Evolutionary conservation across 2,113 vertebrate genomes (phyloP), one percentile per base, ranked within the genome.

Genomic region (Macaca nemestrina): DNA sequence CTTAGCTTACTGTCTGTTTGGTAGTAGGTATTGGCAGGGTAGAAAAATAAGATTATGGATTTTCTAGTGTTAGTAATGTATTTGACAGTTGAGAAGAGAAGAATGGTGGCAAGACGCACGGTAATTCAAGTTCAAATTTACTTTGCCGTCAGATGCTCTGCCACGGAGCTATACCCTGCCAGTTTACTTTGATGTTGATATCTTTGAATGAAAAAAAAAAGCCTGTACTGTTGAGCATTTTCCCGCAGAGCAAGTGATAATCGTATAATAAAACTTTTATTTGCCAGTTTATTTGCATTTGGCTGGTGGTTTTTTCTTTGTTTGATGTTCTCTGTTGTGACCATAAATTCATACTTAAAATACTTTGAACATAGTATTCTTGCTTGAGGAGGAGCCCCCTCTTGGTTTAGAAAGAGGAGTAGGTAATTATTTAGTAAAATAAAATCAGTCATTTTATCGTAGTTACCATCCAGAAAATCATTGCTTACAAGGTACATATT

Each of bases 281-380:
- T 95, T 68, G 14, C 35, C 25, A 20, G 5, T 84, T 88, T 75
- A 70, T 59, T 88, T 82, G n/a, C 32, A 92, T 7, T 95, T 95
- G 50, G n/a, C 50, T 94, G 52, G 32, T 67, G 43, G 85, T 87
- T 89, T 97, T 50, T 22, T 45, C 4, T 96, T 81, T 79, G 7
- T 59, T n/a, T 83, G 18, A 8, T 90, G 13, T 64, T 10, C 8
- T 45, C 16, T 92, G 16, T 86, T 90, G 22, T 87, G 27, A 43
- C 50, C 32, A 55, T 92, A 52, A 92, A 85, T 90, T 96, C 40
- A 64, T 85, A 57, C 22, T 78, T 93, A 91, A 93, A 75, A 93
- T 78, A 68, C 80, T 88, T 90, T 84, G 55, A 87, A 83, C 90
- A 83, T 73, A 30, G 16, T 76, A 30, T 76, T 48, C 43, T 76